Conservation (phyloP, 1,140 invertebrate species). For the Bombus superbus region DNA sequence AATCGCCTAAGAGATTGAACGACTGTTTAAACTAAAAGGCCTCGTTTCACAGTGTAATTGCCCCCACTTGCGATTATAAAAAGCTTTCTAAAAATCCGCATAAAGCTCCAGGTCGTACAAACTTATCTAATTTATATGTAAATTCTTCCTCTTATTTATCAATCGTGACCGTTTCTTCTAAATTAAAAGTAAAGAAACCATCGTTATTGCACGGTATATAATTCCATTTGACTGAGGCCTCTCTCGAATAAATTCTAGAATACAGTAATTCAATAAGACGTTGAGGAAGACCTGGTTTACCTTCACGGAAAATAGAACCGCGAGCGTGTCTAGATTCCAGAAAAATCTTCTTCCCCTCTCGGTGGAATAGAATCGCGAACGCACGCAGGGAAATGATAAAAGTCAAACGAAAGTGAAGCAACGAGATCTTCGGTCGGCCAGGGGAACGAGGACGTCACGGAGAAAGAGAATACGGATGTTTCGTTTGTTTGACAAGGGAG, state of each 20-base stretch:
- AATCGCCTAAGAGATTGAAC: not conserved
- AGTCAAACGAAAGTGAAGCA: not conserved
- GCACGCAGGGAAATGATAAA: not conserved
- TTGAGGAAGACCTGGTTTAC: not conserved
- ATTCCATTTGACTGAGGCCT: not conserved
- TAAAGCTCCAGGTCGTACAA: not conserved
- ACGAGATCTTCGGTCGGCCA: not conserved
- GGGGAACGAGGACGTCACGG: no score
- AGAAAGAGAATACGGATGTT: not conserved
- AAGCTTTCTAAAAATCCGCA: not conserved
- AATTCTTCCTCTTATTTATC: not conserved
- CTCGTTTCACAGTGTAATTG: not conserved
- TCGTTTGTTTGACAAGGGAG: conserved; percentile 18
- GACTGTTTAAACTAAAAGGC: not conserved
- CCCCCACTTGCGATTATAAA: not conserved
- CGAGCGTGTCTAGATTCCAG: not conserved
- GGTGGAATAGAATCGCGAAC: not conserved
- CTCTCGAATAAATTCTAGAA: not conserved
- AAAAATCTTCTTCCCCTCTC: not conserved
- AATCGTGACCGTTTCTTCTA: not conserved
- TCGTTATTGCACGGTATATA: no score
- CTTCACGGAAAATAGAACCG: not conserved
- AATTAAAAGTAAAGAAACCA: not conserved
- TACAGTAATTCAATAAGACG: not conserved
- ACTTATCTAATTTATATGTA: not conserved